phyloP scores from a whole-genome alignment of 2,888 invertebrate genomes.

The Leptura quadrifasciata region DNA sequence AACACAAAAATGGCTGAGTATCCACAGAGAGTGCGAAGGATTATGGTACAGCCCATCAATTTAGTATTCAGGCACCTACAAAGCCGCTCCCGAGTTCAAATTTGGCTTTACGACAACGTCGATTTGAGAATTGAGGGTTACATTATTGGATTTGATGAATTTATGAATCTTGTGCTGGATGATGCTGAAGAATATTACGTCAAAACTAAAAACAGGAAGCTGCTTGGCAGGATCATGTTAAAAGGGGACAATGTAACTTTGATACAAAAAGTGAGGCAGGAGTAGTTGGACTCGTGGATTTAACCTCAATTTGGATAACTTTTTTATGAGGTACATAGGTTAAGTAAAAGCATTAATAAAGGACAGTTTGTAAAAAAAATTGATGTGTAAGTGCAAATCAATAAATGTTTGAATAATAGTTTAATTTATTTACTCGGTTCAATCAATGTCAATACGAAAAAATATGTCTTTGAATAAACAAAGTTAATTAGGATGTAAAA shows the following conservation, averaged over 20 bases:
- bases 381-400: neutral
- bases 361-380: neutral
- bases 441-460: no score
- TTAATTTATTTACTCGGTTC: no score
- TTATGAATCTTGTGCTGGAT: constrained; percentile 99
- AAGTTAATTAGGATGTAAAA: no score
- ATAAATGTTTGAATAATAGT: neutral
- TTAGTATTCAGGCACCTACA: constrained; percentile 97
- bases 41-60: constrained; percentile 99
- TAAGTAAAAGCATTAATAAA: neutral
- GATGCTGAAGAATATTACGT: constrained; percentile 97
- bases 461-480: no score
- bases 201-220: constrained; percentile 89
- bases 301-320: constrained; percentile 43
- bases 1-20: constrained; percentile 96
- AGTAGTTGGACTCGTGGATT: constrained; percentile 75
- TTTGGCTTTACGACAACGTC: constrained; percentile 98
- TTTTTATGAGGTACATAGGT: neutral
- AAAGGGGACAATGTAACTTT: constrained; percentile 99
- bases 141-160: constrained; percentile 99
- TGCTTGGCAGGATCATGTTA: constrained; percentile 90
- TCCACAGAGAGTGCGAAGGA: constrained; percentile 97
- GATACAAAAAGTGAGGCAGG: constrained; percentile 92
- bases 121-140: constrained; percentile 97
- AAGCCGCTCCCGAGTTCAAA: constrained; percentile 95